A percentile compares a stretch with the other conserved stretches of the same genome.
phyloP scores from a whole-genome alignment of 2,113 vertebrate genomes.

The Cephalophus harveyi region DNA sequence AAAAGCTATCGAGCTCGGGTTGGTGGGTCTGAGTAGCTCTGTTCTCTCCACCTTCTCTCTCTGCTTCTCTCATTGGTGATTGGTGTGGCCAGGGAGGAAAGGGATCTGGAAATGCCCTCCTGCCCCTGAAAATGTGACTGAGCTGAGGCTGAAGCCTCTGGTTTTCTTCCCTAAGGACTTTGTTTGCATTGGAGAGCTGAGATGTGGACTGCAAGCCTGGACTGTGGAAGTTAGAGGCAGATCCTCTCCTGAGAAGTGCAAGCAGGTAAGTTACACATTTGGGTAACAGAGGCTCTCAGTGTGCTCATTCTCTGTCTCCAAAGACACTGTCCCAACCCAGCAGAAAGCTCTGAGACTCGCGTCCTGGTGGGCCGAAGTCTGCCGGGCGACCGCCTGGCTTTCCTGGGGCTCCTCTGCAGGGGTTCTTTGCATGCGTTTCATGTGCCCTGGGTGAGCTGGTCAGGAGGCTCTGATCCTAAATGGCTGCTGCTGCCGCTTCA shows the following conservation, averaged over 20 bases:
- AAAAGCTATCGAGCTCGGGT: not conserved
- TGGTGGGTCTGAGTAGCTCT: not conserved
- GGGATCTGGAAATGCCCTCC: fast-evolving
- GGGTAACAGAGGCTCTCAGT: not conserved
- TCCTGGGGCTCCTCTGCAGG: not conserved
- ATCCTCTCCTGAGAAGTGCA: conserved; percentile 68
- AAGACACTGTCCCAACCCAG: not conserved
- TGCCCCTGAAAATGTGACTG: conserved; percentile 82
- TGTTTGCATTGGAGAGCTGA: conserved; percentile 83
- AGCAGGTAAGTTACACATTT: not conserved
- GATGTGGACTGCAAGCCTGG: conserved; percentile 81
- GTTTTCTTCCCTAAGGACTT: conserved; percentile 66
- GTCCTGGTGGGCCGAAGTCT: fast-evolving
- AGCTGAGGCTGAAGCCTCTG: conserved; percentile 76
- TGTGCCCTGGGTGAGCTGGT: fast-evolving
- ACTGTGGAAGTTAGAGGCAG: conserved; percentile 82
- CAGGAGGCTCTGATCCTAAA: not conserved
- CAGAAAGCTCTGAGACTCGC: not conserved
- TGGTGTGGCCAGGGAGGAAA: not conserved
- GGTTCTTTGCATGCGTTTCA: not conserved
- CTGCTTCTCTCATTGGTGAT: not conserved
- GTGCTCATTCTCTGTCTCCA: not conserved
- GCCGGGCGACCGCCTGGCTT: fast-evolving
- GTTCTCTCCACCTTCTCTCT: not conserved
- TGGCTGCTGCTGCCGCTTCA: not conserved